Base-by-base conservation (phyloP, 2,113 vertebrate species). In the Struthidea cinerea region DNA sequence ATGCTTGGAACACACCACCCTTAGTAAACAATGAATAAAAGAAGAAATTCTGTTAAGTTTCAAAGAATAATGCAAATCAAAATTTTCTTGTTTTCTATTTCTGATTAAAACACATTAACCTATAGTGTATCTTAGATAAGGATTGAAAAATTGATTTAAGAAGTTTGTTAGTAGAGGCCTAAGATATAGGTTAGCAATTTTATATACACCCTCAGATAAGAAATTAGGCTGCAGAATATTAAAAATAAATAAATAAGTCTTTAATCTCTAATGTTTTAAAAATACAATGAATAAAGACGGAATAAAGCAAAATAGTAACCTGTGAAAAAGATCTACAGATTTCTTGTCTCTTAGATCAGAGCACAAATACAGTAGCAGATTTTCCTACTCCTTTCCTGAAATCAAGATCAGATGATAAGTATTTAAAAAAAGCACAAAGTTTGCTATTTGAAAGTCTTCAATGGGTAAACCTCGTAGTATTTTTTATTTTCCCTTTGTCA, bases 401-500 rank as follows among this genome's bases (percentile, higher is more conserved):
- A 84, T 24, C 14, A 56, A 37, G 41, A 87, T 60, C 18, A 78
- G 63, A 89, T 33, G 60, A 2, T 60, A 84, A 77, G 32, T 69
- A 69, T 57, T 65, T 87, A 16, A 35, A 46, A 30, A 70, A 63
- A 73, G 32, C 30, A 90, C 11, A 46, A 41, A 57, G 21, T 86
- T 80, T 70, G 33, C n/a, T 65, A 47, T 89, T 88, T 93, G 46
- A 64, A 92, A 84, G 30, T 35, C 12, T 81, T 84, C 44, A 73
- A 10, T 64, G 49, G 49, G 22, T 56, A 94, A 91, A 89, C 50
- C 44, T 82, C 26, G 59, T 16, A 49, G 28, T 46, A 79, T 84
- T 93, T 93, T 93, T 93, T 86, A 37, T 71, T 87, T 96, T 63
- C 52, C 55, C 28, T 84, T 84, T 81, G 41, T 64, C 56, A 47